phyloP scores from a whole-genome alignment of 2,888 invertebrate genomes.

The Hirtodrosophila cameraria region DNA sequence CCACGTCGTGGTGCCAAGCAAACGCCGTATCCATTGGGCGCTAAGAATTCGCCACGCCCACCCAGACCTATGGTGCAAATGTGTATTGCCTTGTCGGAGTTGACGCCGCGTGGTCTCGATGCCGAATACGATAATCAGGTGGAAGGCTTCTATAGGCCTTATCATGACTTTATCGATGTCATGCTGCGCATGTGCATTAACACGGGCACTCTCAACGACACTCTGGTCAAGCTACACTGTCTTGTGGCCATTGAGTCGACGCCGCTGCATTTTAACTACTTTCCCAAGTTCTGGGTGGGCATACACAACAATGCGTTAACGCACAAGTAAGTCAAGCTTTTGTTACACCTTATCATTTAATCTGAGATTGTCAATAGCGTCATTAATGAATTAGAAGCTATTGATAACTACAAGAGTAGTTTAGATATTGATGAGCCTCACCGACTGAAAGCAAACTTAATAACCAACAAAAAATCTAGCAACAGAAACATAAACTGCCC shows the following conservation, averaged over 20 bases:
- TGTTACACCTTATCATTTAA: neutral
- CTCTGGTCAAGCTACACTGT: conserved; percentile 93
- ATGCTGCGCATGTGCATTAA: conserved; percentile 94
- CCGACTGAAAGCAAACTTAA: no score
- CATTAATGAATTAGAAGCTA: no score
- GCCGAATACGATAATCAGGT: conserved; percentile 91
- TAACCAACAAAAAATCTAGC: no score
- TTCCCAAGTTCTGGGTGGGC: conserved; percentile 96
- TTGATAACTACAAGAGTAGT: no score
- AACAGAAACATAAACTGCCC: no score
- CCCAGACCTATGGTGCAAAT: conserved; percentile 92
- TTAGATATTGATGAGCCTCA: no score
- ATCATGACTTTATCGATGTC: conserved; percentile 94
- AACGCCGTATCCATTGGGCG: conserved; percentile 85
- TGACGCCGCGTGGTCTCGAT: conserved; percentile 88
- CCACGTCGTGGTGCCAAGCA: conserved; percentile 88
- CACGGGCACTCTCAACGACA: conserved; percentile 93
- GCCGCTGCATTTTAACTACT: conserved; percentile 93
- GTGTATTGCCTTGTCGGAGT: conserved; percentile 91
- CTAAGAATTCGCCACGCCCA: conserved; percentile 89
- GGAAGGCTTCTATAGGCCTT: conserved; percentile 92
- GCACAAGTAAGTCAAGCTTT: conserved; percentile 78
- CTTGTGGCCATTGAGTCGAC: conserved; percentile 96
- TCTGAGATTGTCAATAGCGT: no score
- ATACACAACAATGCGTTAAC: conserved; percentile 87